These are phyloP conservation scores for Drosophila mimetica DNA, from an alignment of 2,888 invertebrate species.

Conservation along the genomic window DNA sequence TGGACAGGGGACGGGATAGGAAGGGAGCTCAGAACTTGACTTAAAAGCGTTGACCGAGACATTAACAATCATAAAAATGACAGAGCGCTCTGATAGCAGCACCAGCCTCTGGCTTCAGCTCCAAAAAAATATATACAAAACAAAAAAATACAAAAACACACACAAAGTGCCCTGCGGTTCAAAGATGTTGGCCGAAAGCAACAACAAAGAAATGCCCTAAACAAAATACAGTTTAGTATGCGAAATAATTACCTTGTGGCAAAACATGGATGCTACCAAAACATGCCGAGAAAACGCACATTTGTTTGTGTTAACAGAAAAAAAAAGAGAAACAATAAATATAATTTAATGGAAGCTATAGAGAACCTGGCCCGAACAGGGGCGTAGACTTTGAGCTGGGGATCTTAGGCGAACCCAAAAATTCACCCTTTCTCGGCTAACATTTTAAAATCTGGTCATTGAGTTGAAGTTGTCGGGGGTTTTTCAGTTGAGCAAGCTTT, in stretches of 20 bases:
- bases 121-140: too few relatives aligned
- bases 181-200: constrained; percentile 56
- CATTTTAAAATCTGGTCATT: constrained; percentile 10
- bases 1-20: constrained; percentile 17
- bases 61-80: constrained; percentile 60
- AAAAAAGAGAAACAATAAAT: constrained; percentile 28
- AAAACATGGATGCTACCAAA: constrained; percentile 67
- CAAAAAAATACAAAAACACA: too few relatives aligned
- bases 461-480: not conserved
- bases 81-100: constrained; percentile 46
- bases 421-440: not conserved
- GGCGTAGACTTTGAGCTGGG: constrained; percentile 36
- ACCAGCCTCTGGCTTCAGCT: constrained; percentile 19
- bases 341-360: constrained; percentile 56
- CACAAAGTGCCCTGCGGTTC: constrained; percentile 62
- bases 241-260: constrained; percentile 68
- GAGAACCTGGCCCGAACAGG: constrained; percentile 18
- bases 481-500: too few relatives aligned
- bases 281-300: constrained; percentile 48
- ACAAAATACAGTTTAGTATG: constrained; percentile 46
- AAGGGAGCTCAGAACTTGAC: constrained; percentile 69
- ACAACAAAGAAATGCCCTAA: constrained; percentile 35
- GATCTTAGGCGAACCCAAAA: not conserved
- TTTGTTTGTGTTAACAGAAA: constrained; percentile 25
- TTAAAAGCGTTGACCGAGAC: constrained; percentile 78